Base-by-base conservation (phyloP, 2,113 vertebrate species). In the Sceloporus tristichus region DNA sequence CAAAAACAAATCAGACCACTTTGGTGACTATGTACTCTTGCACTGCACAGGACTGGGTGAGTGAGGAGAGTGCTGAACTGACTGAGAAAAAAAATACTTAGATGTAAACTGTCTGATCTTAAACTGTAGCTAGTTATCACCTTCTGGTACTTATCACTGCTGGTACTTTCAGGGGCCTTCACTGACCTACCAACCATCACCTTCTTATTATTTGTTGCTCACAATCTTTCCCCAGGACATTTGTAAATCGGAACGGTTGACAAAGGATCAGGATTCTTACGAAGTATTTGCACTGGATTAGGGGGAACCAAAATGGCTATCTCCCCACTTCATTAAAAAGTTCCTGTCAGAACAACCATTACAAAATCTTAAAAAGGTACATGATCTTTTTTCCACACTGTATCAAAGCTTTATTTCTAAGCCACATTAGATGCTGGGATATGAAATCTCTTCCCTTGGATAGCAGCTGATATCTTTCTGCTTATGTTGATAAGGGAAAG, bases 401-500 rank as follows among this genome's bases (percentile, higher is more conserved):
- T 62, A 18, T 85, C 90, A 89, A 11, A 2, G 13, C n/a, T 2
- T 91, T 88, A 29, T 18, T 10, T 82, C 53, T 34, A 83, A 82
- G 65, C 0, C 78, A 29, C 34, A 38, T 73, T 40, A 59, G 23
- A 59, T 81, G 73, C 84, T 34, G 86, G 65, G 93, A 88, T 73
- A 59, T 84, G 74, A 91, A 85, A 62, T 14, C 18, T 87, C 73
- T 19, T 62, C 81, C 90, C 0, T 21, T 13, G 91, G 91, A 84
- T 89, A 85, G 70, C 81, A 70, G 78, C 68, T 92, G 88, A 77
- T 74, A 76, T n/a, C 59, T 78, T 7, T 38, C 86, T 85, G 2
- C 82, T 90, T 93, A 93, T 84, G 54, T 9, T 8, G 79, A 87
- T 9, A 84, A 82, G 34, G 38, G 82, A 85, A 90, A 91, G 65